Evolutionary conservation across 2,888 invertebrate genomes (phyloP), one percentile per base, ranked within the genome.

Genomic region (Eristalis arbustorum): DNA sequence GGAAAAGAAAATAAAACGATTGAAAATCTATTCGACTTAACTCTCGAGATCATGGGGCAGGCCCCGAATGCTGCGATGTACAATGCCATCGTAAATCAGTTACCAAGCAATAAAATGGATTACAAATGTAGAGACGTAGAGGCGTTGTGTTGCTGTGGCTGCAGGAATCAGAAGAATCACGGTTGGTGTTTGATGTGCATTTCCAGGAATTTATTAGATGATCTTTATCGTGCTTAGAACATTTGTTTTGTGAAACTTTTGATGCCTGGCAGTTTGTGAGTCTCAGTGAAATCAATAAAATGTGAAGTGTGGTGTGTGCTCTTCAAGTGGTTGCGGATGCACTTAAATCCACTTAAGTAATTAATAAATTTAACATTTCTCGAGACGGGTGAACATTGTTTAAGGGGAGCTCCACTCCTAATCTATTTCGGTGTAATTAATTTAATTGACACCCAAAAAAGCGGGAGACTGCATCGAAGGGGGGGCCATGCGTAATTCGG

Each of bases 61-160:
- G 74, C 40, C 66, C 49, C 25, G 49, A 69, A 64, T 79, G 59
- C 42, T 66, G 34, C 56, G 68, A 63, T 75, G 62, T 49, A 42
- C 66, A n/a, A n/a, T n/a, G n/a, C n/a, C n/a, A n/a, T 75, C 75
- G 67, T 84, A 84, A 80, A 84, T 84, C 75, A 62, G 61, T 75
- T 80, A 71, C 84, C 62, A 22, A 18, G 56, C 34, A 75, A 74
- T 71, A 63, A 71, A 80, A 80, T 75, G 62, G 66, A 84, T 80
- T 64, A 28, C 74, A 62, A 28, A 57, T 57, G 63, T 61, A 37
- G 3, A 67, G 14, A 74, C 64, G 57, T 28, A n/a, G n/a, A n/a
- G 64, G 18, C 13, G 28, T 8, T 31, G 8, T 28, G 49, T 11
- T 64, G 40, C 1, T 4, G 42, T 31, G 61, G 57, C 13, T 4